Evolutionary conservation across 2,113 vertebrate species (phyloP).

Genomic region (Podarcis muralis): DNA sequence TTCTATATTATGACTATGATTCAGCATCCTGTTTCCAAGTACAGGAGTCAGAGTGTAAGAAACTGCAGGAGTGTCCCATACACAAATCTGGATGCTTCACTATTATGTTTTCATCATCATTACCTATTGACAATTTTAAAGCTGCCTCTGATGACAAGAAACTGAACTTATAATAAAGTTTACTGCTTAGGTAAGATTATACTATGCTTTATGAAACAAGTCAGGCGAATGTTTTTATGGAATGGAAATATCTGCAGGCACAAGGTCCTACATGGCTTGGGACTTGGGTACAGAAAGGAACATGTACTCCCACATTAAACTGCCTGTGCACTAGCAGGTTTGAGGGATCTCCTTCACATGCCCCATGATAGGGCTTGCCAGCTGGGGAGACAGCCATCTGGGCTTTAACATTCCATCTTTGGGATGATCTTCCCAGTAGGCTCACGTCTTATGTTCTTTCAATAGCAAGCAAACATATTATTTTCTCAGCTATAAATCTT

Average conservation of each 20-base stretch:
- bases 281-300: not conserved
- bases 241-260: not conserved
- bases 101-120: not conserved
- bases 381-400: not conserved
- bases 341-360: not conserved
- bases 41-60: not conserved
- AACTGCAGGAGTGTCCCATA: not conserved
- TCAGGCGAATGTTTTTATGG: not conserved
- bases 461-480: not conserved
- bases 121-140: slow-evolving; percentile 24
- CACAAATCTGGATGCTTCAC: not conserved
- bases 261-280: not conserved
- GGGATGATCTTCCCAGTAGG: not conserved
- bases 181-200: not conserved
- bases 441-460: not conserved
- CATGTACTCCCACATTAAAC: not conserved
- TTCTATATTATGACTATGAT: not conserved
- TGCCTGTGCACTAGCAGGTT: not conserved
- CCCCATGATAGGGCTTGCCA: not conserved
- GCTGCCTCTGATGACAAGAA: not conserved
- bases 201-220: not conserved
- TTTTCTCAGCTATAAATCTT: not conserved
- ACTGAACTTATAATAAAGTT: slow-evolving; percentile 7
- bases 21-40: not conserved
- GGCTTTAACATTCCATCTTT: not conserved